A percentile compares a stretch with the other conserved stretches of the same genome.
phyloP scores from a whole-genome alignment of 1,140 invertebrate species.

The Magallana angulata region DNA sequence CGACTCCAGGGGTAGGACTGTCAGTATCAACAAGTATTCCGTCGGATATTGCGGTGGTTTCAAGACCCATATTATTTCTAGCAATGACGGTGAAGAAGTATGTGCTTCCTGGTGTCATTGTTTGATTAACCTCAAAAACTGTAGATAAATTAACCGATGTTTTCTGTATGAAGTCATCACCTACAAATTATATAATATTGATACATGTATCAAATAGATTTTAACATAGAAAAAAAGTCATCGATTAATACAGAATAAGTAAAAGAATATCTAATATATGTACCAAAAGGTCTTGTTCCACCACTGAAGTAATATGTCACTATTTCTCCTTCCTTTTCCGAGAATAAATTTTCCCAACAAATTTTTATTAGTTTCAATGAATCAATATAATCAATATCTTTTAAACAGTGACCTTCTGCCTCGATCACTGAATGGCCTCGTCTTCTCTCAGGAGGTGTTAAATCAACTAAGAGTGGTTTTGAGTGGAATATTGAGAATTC shows the following conservation, averaged over 20 bases:
- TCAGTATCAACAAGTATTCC: constrained; percentile 59
- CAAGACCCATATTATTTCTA: constrained; percentile 41
- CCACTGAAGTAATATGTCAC: not conserved
- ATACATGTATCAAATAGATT: not conserved
- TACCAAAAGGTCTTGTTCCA: constrained; percentile 41
- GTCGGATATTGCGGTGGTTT: constrained; percentile 52
- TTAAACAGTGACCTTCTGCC: constrained; percentile 39
- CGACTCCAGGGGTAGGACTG: constrained; percentile 54
- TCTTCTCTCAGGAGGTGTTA: constrained; percentile 50
- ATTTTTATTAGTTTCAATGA: not conserved
- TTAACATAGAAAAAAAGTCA: not conserved
- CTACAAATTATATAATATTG: not conserved
- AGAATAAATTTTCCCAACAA: constrained; percentile 42
- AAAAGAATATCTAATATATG: not conserved
- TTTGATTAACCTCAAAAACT: constrained; percentile 55
- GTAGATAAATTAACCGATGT: constrained; percentile 14
- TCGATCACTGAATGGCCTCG: constrained; percentile 51
- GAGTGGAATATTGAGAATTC: constrained; percentile 50
- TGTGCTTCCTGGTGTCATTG: constrained; percentile 22
- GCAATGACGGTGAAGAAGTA: constrained; percentile 55
- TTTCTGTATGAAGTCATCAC: constrained; percentile 12
- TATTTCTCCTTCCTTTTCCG: constrained; percentile 23
- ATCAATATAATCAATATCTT: constrained; percentile 57
- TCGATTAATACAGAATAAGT: too few relatives aligned
- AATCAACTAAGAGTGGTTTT: constrained; percentile 50